A percentile compares a stretch with the other conserved stretches of the same genome.
Evolutionary conservation across 2,888 invertebrate genomes (phyloP).

Genomic region (Rotaria macrura): DNA sequence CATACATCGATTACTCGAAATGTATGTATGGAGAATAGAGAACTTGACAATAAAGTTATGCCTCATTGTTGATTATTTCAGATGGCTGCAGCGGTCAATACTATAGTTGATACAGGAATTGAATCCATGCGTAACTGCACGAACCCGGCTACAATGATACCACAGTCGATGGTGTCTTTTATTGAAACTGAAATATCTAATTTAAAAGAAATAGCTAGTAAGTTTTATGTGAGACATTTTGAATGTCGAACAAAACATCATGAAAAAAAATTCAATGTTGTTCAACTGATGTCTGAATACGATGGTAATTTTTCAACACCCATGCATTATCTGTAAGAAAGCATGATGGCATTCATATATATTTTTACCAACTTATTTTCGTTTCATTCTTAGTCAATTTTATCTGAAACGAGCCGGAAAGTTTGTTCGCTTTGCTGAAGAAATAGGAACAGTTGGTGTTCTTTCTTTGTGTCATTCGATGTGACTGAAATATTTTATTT

Average conservation of each 20-base stretch:
- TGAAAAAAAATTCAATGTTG: neutral
- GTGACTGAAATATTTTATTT: neutral
- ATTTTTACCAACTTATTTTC: no score
- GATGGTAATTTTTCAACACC: neutral
- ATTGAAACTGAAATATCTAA: neutral
- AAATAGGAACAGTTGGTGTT: neutral
- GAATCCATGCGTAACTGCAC: neutral
- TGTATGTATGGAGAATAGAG: neutral
- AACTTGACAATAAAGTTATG: neutral
- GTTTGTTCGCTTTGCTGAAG: neutral
- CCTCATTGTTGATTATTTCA: neutral
- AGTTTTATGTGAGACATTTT: neutral
- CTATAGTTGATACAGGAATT: neutral
- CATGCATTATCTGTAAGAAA: neutral
- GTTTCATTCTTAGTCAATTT: neutral
- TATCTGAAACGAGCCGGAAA: neutral
- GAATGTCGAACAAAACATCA: neutral
- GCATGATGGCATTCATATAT: no score
- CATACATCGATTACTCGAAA: neutral
- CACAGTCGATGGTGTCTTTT: neutral
- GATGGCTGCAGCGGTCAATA: neutral
- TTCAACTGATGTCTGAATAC: neutral
- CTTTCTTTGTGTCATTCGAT: neutral
- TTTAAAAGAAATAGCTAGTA: neutral
- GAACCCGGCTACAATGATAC: neutral